phyloP scores from a whole-genome alignment of 1,140 invertebrate species.

The Adoxophyes honmai region DNA sequence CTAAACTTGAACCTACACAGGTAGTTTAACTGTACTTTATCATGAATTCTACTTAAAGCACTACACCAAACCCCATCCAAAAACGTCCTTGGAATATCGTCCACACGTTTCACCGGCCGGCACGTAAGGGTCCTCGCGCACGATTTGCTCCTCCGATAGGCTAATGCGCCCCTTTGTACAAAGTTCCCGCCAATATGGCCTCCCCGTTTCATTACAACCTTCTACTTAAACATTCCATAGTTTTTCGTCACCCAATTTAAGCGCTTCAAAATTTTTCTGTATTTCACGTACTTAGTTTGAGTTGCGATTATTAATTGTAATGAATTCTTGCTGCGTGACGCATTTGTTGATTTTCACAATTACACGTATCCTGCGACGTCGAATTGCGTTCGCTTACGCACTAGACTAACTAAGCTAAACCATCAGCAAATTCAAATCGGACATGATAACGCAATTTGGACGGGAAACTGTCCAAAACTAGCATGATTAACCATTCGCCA shows the following conservation, averaged over 20 bases:
- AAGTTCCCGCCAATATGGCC: too few species aligned
- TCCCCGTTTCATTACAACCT: too few species aligned
- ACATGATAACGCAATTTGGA: neutral
- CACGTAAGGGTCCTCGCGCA: neutral
- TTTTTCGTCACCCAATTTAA: too few species aligned
- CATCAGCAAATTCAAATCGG: neutral
- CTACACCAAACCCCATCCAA: too few species aligned
- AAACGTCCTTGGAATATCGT: too few species aligned
- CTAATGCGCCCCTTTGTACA: neutral
- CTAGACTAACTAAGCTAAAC: neutral
- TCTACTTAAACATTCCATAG: too few species aligned
- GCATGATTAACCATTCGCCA: neutral
- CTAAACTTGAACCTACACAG: too few species aligned
- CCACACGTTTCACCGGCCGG: neutral
- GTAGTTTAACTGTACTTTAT: too few species aligned
- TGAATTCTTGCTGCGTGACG: constrained; percentile 5
- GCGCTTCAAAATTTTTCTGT: neutral
- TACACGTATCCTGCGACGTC: constrained; percentile 5
- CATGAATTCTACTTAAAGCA: too few species aligned
- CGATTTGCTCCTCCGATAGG: constrained; percentile 7
- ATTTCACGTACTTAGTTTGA: neutral
- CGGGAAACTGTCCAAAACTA: neutral
- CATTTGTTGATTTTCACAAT: constrained; percentile 14
- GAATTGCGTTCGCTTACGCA: neutral
- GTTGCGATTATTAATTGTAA: constrained; percentile 9